These are phyloP conservation scores for Eubasilissa regina DNA, from an alignment of 1,140 invertebrate genomes.

Conservation along the genomic window DNA sequence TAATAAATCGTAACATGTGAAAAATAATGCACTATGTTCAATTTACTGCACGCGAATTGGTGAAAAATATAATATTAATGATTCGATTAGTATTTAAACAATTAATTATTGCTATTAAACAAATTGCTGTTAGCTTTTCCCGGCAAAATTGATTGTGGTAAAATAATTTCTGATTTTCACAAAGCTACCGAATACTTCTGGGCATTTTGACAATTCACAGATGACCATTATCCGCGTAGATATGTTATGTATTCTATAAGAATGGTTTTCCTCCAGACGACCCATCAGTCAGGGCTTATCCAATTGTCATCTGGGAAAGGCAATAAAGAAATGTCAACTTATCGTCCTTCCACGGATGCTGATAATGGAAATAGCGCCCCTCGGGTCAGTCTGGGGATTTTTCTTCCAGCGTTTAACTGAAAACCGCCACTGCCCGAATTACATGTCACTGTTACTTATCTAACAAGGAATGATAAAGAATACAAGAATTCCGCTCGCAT, in stretches of 20 bases:
- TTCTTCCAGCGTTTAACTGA: conserved; percentile 23
- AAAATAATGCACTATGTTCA: no score
- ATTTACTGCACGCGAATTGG: no score
- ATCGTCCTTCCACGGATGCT: conserved; percentile 44
- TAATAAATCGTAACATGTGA: no score
- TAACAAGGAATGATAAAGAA: conserved; percentile 25
- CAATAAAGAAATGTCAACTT: conserved; percentile 61
- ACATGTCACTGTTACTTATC: conserved; percentile 34
- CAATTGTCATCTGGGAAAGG: conserved; percentile 60
- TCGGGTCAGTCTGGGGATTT: conserved; percentile 52
- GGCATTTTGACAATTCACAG: no score
- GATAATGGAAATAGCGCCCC: conserved; percentile 47
- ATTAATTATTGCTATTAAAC: no score
- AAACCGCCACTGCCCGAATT: conserved; percentile 25
- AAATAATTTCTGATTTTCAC: no score
- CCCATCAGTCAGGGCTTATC: conserved; percentile 58
- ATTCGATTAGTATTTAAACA: no score
- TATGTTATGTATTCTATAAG: neutral
- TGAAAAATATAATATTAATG: no score
- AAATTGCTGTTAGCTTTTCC: no score
- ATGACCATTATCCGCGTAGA: no score
- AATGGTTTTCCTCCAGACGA: neutral
- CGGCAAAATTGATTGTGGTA: no score
- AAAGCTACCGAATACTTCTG: no score
- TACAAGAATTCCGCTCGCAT: conserved; percentile 11